Percentiles rank a stretch among this genome's conserved stretches.
Conservation (phyloP, 1,140 invertebrate species). For the Lasioglossum albipes region DNA sequence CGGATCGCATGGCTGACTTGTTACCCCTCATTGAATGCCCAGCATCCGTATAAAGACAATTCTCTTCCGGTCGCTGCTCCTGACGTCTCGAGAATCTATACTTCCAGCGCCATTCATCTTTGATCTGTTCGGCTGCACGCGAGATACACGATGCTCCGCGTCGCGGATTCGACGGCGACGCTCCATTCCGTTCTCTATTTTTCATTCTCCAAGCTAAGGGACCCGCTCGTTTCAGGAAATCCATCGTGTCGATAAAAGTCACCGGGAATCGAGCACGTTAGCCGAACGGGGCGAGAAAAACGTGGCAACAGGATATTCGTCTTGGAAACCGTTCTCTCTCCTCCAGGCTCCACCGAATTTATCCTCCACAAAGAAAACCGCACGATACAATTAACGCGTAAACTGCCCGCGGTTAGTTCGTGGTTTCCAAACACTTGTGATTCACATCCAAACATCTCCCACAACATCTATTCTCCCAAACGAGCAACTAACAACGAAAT, state of each 20-base stretch:
- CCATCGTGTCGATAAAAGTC: neutral
- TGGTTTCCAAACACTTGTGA: no score
- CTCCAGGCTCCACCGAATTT: neutral
- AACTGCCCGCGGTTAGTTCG: no score
- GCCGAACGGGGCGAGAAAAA: neutral
- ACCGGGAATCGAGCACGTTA: neutral
- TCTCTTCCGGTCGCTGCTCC: slow-evolving; percentile 38
- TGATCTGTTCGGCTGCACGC: slow-evolving; percentile 48
- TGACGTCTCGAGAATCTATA: slow-evolving; percentile 42
- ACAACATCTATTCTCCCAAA: no score
- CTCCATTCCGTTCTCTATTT: neutral
- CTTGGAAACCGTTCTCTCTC: neutral
- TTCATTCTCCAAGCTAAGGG: slow-evolving; percentile 5
- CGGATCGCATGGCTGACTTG: slow-evolving; percentile 38
- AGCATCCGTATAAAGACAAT: slow-evolving; percentile 54
- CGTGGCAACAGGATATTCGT: neutral
- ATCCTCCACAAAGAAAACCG: no score
- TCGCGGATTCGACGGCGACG: slow-evolving; percentile 21
- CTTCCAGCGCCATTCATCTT: slow-evolving; percentile 39
- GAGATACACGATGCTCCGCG: slow-evolving; percentile 32
- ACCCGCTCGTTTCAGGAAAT: slow-evolving; percentile 1
- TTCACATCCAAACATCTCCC: no score
- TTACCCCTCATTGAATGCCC: slow-evolving; percentile 53
- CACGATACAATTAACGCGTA: no score
- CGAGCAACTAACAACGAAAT: no score